Evolutionary conservation across 2,113 vertebrate genomes (phyloP).

Genomic region (Theristicus caerulescens): DNA sequence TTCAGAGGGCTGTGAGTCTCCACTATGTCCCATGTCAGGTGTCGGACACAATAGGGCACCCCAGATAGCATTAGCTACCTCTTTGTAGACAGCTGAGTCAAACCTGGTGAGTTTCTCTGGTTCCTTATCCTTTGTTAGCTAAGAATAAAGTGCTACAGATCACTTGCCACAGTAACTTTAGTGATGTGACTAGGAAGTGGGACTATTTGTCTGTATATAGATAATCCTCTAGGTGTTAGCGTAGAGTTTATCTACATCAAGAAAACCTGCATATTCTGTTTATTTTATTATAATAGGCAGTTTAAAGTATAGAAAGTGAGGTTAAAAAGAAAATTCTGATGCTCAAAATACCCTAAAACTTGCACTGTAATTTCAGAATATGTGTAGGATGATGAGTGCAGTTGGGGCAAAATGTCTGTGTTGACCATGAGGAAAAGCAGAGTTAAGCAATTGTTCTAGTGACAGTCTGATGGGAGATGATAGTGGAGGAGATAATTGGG

Average conservation of each 20-base stretch:
- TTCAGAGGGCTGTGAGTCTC: background rate
- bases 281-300: background rate
- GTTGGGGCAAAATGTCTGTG: background rate
- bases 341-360: background rate
- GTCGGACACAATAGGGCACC: background rate
- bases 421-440: background rate
- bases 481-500: background rate
- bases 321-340: background rate
- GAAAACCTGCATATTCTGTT: background rate
- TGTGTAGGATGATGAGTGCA: background rate
- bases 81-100: background rate
- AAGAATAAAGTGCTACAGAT: background rate
- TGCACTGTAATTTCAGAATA: background rate
- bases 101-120: background rate
- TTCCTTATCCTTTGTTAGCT: background rate
- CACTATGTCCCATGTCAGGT: fast-evolving
- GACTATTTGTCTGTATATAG: background rate
- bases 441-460: background rate
- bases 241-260: background rate
- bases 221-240: background rate
- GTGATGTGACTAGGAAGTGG: background rate
- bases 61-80: background rate
- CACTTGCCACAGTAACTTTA: background rate
- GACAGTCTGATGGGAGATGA: background rate
- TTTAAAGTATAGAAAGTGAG: background rate